Evolutionary conservation across 2,888 invertebrate species (phyloP), one percentile per base, ranked within the genome.

Genomic region (Agonum fuliginosum): DNA sequence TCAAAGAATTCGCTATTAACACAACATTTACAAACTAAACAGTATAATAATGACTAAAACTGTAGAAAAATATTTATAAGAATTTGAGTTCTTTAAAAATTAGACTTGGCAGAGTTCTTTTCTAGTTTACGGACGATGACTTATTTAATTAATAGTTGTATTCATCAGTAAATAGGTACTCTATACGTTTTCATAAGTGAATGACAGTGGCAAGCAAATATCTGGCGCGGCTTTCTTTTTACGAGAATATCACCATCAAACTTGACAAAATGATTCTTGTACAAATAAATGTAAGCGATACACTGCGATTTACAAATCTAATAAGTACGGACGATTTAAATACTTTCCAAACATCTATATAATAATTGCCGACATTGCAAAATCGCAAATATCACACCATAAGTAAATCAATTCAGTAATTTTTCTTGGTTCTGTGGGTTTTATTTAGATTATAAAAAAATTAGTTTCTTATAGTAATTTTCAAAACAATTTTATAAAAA

Each of bases 241-340:
- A 22, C 24, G 41, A 67, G 54, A 24, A 37, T 6, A 54, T 54
- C 54, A 54, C 24, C 54, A 67, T 20, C 41, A 65, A 65, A 65
- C 67, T 67, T 37, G 67, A 54, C 22, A 67, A 62, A 67, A 67
- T 20, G 37, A 67, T 27, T 67, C 22, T 22, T 17, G n/a, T 17
- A 54, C n/a, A 65, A 65, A 67, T 37, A 37, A 37, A 67, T 6
- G 27, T 67, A 67, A 41, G 41, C 67, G 19, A 67, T 67, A 67
- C 67, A 67, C 22, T 67, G 67, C 67, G 22, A 20, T 67, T 17
- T 65, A 67, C 67, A 67, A 67, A 14, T 22, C 20, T 67, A 20
- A 67, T 67, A 67, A 67, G 67, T 67, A 67, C 67, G 67, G 67
- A 41, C 67, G 67, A 67, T 65, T 65, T 65, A 37, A 24, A 20